Evolutionary conservation across 2,888 invertebrate genomes (phyloP), one percentile per base, ranked within the genome.

Genomic region (Patella pellucida): DNA sequence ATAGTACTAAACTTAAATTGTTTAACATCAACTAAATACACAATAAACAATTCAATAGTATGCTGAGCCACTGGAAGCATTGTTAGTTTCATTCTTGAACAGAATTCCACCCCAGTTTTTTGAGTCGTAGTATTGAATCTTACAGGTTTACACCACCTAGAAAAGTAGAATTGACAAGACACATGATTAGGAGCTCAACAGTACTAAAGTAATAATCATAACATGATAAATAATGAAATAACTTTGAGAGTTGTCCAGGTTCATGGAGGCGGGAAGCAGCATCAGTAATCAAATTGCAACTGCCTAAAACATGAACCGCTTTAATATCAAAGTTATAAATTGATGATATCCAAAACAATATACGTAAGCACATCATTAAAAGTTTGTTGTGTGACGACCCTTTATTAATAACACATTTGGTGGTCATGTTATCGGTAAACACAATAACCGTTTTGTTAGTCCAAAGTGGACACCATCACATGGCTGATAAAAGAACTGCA

Each of bases 11-110:
- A 56, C 15, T 15, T 56, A 56, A 9, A 9, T 15, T 12, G 11
- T 56, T 56, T 56, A n/a, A 56, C 56, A 56, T 56, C 56, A 56
- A 56, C 56, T n/a, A 56, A n/a, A 56, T 56, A 56, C 15, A 15
- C 14, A 1, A 56, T 56, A 14, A n/a, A 14, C 56, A 56, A n/a
- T 9, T 56, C 56, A 5, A 14, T 56, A 14, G 56, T 56, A 56
- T 27, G 27, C 3, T 27, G 27, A 27, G n/a, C n/a, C n/a, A n/a
- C n/a, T n/a, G n/a, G n/a, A n/a, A n/a, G n/a, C n/a, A n/a, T n/a
- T n/a, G n/a, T n/a, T n/a, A n/a, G n/a, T 27, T 27, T 27, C 27
- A 27, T 27, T 27, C 27, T 27, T 27, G 27, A 3, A 27, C 27
- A 27, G 3, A 27, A 27, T 27, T 27, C 27, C 54, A 54, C 54